A percentile compares a stretch with the other conserved stretches of the same genome.
Conservation (phyloP, 2,888 invertebrate species). For the Hypomecis punctinalis region DNA sequence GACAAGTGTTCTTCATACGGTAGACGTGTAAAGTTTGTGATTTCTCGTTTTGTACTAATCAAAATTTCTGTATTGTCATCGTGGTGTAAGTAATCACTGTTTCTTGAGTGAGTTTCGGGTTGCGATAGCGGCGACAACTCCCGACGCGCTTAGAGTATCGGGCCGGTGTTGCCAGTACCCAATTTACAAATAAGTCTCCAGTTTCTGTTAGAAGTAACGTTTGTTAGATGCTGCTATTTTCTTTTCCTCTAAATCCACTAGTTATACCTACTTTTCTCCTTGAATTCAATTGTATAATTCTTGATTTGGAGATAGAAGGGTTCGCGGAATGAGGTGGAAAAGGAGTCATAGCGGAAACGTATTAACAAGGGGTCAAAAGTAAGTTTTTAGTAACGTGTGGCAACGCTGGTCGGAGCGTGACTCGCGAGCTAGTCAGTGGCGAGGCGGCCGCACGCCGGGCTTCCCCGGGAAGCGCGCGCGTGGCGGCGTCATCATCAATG, state of each 20-base stretch:
- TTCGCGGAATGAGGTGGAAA: too few relatives aligned
- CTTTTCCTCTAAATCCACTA: too few relatives aligned
- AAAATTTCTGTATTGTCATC: slow-evolving; percentile 51
- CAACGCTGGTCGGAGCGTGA: slow-evolving; percentile 44
- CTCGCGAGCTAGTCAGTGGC: slow-evolving; percentile 61
- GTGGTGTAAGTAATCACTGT: slow-evolving; percentile 43
- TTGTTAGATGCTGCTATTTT: too few relatives aligned
- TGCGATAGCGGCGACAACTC: slow-evolving; percentile 7
- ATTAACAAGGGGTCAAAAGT: too few relatives aligned
- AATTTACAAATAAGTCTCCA: background rate
- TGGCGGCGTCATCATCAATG: slow-evolving; percentile 60
- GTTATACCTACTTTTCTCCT: too few relatives aligned
- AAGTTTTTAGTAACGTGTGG: background rate
- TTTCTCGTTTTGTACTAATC: slow-evolving; percentile 56
- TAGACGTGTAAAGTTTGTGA: slow-evolving; percentile 51
- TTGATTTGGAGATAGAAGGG: too few relatives aligned
- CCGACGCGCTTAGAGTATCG: background rate
- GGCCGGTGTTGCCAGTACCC: slow-evolving; percentile 1
- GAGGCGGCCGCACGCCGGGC: slow-evolving; percentile 68
- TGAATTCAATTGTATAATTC: too few relatives aligned
- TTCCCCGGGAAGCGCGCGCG: slow-evolving; percentile 73
- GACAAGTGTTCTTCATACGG: slow-evolving; percentile 48
- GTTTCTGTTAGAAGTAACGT: too few relatives aligned
- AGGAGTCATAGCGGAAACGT: too few relatives aligned
- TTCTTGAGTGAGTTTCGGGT: slow-evolving; percentile 19